A percentile compares a stretch with the other conserved stretches of the same genome.
phyloP scores from a whole-genome alignment of 2,888 invertebrate species.

The Amphipoea lucens region DNA sequence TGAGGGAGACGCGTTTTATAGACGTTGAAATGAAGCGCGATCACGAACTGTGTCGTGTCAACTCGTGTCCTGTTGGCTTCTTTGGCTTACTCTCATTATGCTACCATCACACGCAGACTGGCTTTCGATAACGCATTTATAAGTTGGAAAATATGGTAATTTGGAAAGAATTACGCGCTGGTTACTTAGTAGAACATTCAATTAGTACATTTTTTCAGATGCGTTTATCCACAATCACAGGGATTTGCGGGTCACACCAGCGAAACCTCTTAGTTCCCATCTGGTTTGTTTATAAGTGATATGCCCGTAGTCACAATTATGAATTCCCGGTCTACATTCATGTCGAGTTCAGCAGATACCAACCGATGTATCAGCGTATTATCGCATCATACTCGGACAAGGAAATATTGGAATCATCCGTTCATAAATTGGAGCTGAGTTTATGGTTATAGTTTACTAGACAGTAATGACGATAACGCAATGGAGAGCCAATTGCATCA shows the following conservation, averaged over 20 bases:
- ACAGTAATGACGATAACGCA: constrained; percentile 43
- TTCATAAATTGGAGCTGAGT: constrained; percentile 47
- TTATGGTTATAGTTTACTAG: constrained; percentile 24
- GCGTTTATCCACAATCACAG: neutral
- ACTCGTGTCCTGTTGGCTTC: constrained; percentile 38
- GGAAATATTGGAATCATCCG: constrained; percentile 48
- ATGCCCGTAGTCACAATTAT: constrained; percentile 5
- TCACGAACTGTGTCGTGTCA: constrained; percentile 44
- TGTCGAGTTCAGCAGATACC: constrained; percentile 17
- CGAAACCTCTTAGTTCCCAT: neutral
- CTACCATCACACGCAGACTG: constrained; percentile 26
- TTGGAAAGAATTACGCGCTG: neutral
- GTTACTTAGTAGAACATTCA: constrained; percentile 4
- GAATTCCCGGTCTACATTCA: neutral
- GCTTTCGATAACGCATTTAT: constrained; percentile 1
- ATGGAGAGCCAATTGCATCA: constrained; percentile 20
- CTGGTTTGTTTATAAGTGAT: neutral
- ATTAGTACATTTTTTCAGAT: neutral
- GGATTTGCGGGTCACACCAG: neutral
- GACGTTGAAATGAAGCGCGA: constrained; percentile 49
- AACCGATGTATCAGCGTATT: constrained; percentile 6
- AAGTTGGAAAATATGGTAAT: neutral
- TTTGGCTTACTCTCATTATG: constrained; percentile 26
- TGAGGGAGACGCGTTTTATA: constrained; percentile 55
- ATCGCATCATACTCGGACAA: constrained; percentile 26